Evolutionary conservation across 2,797 vertebrate species (phyloP), one percentile per base, ranked within the genome.

Genomic region (Dipus sagitta): DNA sequence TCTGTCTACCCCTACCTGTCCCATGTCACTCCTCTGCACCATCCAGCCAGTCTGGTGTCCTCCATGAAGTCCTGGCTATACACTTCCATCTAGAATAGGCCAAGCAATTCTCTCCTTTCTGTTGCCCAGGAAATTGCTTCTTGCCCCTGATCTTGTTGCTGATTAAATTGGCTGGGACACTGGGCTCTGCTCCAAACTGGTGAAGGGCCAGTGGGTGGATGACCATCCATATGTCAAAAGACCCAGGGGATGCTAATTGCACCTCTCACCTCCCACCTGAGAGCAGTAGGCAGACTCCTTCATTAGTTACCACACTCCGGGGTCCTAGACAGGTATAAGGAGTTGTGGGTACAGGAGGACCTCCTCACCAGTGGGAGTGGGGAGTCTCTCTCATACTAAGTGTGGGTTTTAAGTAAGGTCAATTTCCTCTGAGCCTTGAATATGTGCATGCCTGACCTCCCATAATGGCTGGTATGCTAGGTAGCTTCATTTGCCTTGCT

Each of bases 391-490:
- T 11, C 9, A 3, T 2, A 7, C 11, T 21, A 32, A 60, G 28
- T 70, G 42, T 76, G 10, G 2, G 10, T 80, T 32, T 18, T 3
- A 7, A 1, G 9, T 23, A 42, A 23, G 12, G 8, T 13, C 5
- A 28, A 6, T 15, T 78, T 65, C 24, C 60, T 47, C 21, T 32
- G 24, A 70, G 11, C 52, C 0, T 28, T 71, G 20, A 38, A 28
- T 64, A 67, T 9, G 0, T 65, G 10, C 6, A 10, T 28, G 18
- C 67, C 30, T 2, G 32, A 17, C 62, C 32, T 52, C 34, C 38
- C 54, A 13, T 26, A 24, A 58, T 64, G 47, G 24, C 17, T 13
- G 0, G 1, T 0, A 0, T 17, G 26, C 28, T 30, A 1, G 0
- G 86, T 42, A 24, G 58, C 23, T 1, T 0, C 42, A 15, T 7